A percentile compares a stretch with the other conserved stretches of the same genome.
These are phyloP conservation scores for Neoitamus cyanurus DNA, from an alignment of 2,888 invertebrate genomes.

Conservation along the genomic window DNA sequence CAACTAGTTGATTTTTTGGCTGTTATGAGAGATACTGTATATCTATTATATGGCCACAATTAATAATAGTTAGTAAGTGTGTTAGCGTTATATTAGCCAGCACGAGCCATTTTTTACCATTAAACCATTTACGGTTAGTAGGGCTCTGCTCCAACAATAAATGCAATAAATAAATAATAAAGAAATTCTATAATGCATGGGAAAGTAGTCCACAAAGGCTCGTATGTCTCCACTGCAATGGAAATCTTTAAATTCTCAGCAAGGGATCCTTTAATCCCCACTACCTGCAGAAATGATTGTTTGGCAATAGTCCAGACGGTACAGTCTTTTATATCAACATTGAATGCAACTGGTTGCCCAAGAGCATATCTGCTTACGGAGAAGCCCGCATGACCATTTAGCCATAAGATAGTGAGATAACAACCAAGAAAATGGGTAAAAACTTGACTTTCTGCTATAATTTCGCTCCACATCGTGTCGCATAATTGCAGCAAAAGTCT, in stretches of 20 bases:
- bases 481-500: constrained; percentile 35
- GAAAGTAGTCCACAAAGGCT: not conserved
- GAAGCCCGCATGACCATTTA: constrained; percentile 32
- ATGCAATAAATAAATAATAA: not conserved
- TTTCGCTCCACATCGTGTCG: constrained; percentile 34
- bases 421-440: constrained; percentile 36
- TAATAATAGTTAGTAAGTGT: too few relatives aligned
- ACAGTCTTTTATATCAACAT: constrained; percentile 24
- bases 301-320: not conserved
- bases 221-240: not conserved
- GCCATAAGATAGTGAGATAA: constrained; percentile 35
- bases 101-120: too few relatives aligned
- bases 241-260: not conserved
- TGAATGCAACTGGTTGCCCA: constrained; percentile 8
- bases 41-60: too few relatives aligned
- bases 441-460: constrained; percentile 42
- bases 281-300: not conserved
- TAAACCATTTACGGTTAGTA: too few relatives aligned
- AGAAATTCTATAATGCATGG: not conserved
- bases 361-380: constrained; percentile 15
- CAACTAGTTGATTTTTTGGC: too few relatives aligned
- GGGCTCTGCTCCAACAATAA: not conserved
- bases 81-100: too few relatives aligned
- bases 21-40: too few relatives aligned
- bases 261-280: constrained; percentile 2